Conservation (phyloP, 2,888 invertebrate species). For the Ptilodon capucinus region DNA sequence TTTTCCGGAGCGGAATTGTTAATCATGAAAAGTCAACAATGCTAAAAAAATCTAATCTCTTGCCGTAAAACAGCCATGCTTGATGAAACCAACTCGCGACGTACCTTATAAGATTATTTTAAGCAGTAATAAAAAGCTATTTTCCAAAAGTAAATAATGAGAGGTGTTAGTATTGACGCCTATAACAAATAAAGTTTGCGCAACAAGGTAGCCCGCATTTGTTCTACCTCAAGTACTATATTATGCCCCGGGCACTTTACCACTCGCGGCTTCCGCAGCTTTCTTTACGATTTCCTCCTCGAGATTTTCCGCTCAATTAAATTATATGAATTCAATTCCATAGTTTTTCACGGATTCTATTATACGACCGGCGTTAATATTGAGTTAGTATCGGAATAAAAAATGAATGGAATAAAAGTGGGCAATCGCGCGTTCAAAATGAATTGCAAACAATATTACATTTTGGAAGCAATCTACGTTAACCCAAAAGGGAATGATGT, state of each 20-base stretch:
- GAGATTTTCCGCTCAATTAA: constrained; percentile 69
- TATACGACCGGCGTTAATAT: constrained; percentile 53
- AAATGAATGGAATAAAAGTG: constrained; percentile 71
- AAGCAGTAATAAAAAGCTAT: no score
- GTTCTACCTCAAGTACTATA: constrained; percentile 66
- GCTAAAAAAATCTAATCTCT: constrained; percentile 6
- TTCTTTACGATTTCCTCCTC: constrained; percentile 64
- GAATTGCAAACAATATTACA: constrained; percentile 81
- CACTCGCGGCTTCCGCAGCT: constrained; percentile 60
- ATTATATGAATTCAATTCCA: constrained; percentile 65
- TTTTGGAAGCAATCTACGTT: constrained; percentile 81
- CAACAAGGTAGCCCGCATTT: constrained; percentile 63
- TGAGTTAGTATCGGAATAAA: constrained; percentile 65
- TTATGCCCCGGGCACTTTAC: constrained; percentile 60
- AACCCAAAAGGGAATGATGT: constrained; percentile 82
- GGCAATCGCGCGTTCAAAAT: constrained; percentile 76
- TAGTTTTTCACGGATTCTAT: constrained; percentile 57
- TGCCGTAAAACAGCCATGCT: not conserved
- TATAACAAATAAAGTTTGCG: constrained; percentile 50
- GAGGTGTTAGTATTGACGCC: constrained; percentile 59
- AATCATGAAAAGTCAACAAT: constrained; percentile 32
- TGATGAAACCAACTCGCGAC: no score
- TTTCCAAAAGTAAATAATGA: not conserved
- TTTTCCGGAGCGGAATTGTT: constrained; percentile 20
- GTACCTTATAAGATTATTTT: no score